These are phyloP conservation scores for Cyprichromis sp. DNA, from an alignment of 2,113 vertebrate genomes.

Conservation along the genomic window DNA sequence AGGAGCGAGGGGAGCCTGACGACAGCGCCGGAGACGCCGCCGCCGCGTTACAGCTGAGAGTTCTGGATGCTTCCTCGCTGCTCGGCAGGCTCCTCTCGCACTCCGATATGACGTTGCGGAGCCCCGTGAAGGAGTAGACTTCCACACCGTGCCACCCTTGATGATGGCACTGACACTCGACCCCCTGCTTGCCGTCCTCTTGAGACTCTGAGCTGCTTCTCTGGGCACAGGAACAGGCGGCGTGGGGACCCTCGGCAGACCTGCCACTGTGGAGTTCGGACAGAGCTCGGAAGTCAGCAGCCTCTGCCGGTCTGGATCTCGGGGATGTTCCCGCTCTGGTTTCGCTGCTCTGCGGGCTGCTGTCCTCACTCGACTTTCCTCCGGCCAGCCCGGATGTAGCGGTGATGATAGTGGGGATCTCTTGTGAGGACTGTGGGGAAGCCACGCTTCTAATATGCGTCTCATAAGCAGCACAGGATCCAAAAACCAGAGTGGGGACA, in stretches of 20 bases:
- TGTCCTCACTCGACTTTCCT: conserved; percentile 9
- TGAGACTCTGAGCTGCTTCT: neutral
- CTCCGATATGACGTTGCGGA: conserved; percentile 79
- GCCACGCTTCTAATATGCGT: conserved; percentile 22
- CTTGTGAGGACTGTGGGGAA: neutral
- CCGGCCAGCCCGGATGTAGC: neutral
- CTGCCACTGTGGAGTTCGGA: conserved; percentile 67
- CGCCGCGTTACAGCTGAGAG: conserved; percentile 41
- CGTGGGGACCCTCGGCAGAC: conserved; percentile 33
- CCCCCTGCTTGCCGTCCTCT: neutral
- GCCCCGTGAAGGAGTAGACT: conserved; percentile 92
- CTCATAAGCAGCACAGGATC: conserved; percentile 40
- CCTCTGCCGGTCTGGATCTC: neutral
- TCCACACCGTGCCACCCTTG: conserved; percentile 83
- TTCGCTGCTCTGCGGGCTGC: neutral
- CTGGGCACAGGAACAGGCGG: conserved; percentile 5
- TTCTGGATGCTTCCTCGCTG: conserved; percentile 75
- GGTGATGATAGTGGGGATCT: neutral
- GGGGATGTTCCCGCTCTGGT: neutral
- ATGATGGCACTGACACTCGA: conserved; percentile 49
- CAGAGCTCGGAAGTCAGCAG: conserved; percentile 81
- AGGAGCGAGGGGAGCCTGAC: conserved; percentile 85
- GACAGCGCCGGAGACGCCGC: neutral
- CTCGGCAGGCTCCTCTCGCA: conserved; percentile 68
- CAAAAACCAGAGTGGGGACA: conserved; percentile 51